Base-by-base conservation (phyloP, 2,888 invertebrate genomes). In the Dryobotodes eremita region DNA sequence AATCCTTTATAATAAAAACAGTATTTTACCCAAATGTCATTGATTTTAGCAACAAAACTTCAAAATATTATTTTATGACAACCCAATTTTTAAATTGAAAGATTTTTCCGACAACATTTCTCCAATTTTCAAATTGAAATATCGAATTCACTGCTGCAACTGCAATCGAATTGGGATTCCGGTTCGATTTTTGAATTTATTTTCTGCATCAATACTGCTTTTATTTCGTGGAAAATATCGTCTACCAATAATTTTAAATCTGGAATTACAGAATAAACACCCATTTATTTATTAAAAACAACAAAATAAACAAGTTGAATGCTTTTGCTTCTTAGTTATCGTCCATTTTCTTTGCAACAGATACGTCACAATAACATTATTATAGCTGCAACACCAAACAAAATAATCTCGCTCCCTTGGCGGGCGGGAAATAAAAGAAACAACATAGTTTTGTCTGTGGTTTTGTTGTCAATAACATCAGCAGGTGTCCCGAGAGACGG, bases 391-490 rank as follows among this genome's bases (percentile, higher is more conserved):
- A 72, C 74, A 68, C 68, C 42, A 31, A 64, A 77, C 76, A 57
- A 88, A 89, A 89, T 90, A 91, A 91, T 90, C 89, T 89, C 86
- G 83, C 84, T 91, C 91, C 91, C 84, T 77, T 62, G 88, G 89
- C 86, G 79, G 79, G 85, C 89, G 90, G 90, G 91, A 93, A 95
- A 95, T 95, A 95, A 95, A 96, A 95, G 95, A 93, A 95, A 95
- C 93, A 93, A 92, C 92, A 92, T 91, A 92, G 88, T 89, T 89
- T 83, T 83, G 83, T 83, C 79, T 83, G 83, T 83, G 83, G 83
- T 83, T 83, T 87, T 93, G 94, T 95, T 96, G 96, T 96, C 96
- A 96, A 95, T 95, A 95, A 95, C 96, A 96, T 95, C 95, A 94
- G 95, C 94, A 95, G 95, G 95, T 94, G 95, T 95, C 95, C 94